Conservation (phyloP, 1,140 invertebrate species). For the Octopus bimaculoides region DNA sequence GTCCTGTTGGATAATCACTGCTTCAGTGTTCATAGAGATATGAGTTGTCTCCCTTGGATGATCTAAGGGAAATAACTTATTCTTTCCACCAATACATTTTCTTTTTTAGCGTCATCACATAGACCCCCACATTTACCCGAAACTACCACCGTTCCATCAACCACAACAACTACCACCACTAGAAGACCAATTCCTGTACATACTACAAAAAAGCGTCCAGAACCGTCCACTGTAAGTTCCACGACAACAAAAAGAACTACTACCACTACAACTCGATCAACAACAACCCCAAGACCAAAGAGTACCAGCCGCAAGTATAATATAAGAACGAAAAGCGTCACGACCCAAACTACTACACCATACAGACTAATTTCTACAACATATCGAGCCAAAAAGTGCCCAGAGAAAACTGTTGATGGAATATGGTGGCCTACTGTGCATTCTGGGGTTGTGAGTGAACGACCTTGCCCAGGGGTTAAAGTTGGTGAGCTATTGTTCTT, state of each 20-base stretch:
- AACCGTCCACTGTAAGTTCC: not conserved
- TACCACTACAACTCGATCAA: not conserved
- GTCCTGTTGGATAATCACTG: no score
- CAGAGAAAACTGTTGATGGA: not conserved
- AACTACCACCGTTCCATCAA: not conserved
- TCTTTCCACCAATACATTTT: no score
- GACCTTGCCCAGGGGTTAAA: conserved; percentile 6
- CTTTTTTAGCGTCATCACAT: no score
- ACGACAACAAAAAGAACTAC: not conserved
- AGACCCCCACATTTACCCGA: not conserved
- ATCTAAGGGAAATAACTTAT: no score
- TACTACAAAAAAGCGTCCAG: not conserved
- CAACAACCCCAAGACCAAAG: not conserved
- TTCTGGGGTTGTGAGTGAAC: not conserved
- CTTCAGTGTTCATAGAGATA: no score
- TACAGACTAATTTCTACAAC: not conserved
- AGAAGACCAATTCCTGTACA: not conserved
- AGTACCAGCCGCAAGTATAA: not conserved
- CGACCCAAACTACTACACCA: not conserved
- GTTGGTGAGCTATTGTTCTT: not conserved
- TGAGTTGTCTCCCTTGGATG: no score
- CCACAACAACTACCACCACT: not conserved
- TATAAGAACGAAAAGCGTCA: not conserved
- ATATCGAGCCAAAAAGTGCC: not conserved
- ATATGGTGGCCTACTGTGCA: conserved; percentile 6